Base-by-base conservation (phyloP, 2,888 invertebrate species). In the Drosophila histrio region DNA sequence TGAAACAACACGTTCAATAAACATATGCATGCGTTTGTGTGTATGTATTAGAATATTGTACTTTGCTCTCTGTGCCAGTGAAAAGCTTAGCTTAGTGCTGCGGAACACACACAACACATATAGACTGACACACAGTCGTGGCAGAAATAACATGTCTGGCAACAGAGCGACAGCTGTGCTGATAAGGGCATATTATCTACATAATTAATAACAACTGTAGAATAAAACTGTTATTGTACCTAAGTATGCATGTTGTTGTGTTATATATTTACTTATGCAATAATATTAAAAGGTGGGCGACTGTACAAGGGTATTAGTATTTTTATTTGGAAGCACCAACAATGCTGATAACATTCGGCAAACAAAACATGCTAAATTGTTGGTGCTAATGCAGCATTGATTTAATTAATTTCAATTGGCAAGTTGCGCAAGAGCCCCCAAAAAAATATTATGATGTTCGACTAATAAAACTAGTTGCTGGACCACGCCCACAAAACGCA, bases 261-360 rank as follows among this genome's bases (percentile, higher is more conserved):
- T n/a, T n/a, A n/a, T n/a, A n/a, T n/a, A 30, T 44, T n/a, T 32
- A 44, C 63, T 80, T 80, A 80, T 82, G 79, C 61, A 82, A 80
- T 47, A 52, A 49, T 46, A 54, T 49, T 49, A 36, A 7, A 15
- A 39, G 21, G 19, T 39, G 43, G 19, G 24, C 24, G 44, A 63
- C 43, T 58, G 63, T 58, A 67, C 64, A 38, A 17, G 17, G 2
- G 21, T 39, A 47, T 64, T 54, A 56, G 49, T 26, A 57, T 57
- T 63, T 46, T 54, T n/a, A 11, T 34, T 66, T 41, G 53, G 50
- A 26, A 49, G 49, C 41, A 34, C 11, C 26, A 39, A 38, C 9
- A 30, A n/a, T 30, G 8, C 4, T 47, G 57, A 68, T 69, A 72
- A 72, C 41, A 39, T 30, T 32, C 24, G 1, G 11, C 21, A 22